A percentile compares a stretch with the other conserved stretches of the same genome.
These are phyloP conservation scores for Sycophaga agraensis DNA, from an alignment of 1,140 invertebrate genomes.

Conservation along the genomic window DNA sequence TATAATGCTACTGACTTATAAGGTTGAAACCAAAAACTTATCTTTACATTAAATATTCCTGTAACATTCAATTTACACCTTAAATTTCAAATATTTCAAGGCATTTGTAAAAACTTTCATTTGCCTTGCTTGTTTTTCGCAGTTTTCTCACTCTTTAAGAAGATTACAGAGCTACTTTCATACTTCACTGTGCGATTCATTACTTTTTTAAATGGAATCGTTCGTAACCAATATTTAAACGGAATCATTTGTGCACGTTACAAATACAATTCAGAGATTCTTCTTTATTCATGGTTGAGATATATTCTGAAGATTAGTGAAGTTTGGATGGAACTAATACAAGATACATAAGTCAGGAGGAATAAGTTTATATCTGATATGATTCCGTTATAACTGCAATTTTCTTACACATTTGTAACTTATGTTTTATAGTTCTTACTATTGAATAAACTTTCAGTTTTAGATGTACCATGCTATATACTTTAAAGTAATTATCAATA, in stretches of 20 bases:
- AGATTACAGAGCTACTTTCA: no score
- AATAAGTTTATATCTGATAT: no score
- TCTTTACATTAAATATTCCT: neutral
- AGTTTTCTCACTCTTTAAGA: neutral
- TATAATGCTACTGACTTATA: constrained; percentile 14
- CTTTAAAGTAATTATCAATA: no score
- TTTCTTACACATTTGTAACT: no score
- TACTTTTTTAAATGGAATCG: neutral
- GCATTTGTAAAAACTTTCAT: constrained; percentile 2
- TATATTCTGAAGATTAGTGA: neutral
- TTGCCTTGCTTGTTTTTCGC: neutral
- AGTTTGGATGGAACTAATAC: no score
- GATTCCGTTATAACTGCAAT: no score
- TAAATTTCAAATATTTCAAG: neutral
- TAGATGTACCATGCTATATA: no score
- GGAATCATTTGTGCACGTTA: no score
- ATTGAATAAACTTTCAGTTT: no score
- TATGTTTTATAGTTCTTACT: no score
- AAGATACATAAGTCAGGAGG: no score
- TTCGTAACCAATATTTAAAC: no score
- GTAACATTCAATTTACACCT: neutral
- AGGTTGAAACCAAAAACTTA: neutral
- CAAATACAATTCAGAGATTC: constrained; percentile 5
- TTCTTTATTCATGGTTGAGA: constrained; percentile 9
- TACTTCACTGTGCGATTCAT: neutral